These are phyloP conservation scores for Malurus melanocephalus DNA, from an alignment of 2,113 vertebrate species.

Conservation along the genomic window DNA sequence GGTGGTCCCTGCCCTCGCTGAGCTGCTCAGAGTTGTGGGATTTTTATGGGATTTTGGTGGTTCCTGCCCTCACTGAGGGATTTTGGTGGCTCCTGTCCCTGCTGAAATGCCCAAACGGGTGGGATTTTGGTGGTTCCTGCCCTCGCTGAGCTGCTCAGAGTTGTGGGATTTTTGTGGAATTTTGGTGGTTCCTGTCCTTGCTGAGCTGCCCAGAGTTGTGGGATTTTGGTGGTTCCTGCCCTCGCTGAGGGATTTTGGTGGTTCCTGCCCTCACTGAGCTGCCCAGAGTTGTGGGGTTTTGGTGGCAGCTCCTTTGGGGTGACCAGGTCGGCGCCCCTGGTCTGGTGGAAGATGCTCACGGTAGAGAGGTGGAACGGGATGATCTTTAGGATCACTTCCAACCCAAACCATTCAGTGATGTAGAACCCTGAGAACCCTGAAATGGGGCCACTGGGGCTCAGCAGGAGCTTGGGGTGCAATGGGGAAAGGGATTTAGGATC, in stretches of 20 bases:
- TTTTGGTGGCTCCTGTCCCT: too few species aligned
- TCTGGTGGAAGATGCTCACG: not conserved
- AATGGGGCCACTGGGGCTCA: rapidly evolving
- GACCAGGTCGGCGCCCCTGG: not conserved
- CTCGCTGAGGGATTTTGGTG: not conserved
- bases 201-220: too few species aligned
- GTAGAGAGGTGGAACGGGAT: rapidly evolving
- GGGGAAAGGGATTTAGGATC: not conserved
- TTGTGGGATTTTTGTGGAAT: too few species aligned
- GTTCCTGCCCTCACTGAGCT: not conserved
- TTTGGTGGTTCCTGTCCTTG: too few species aligned
- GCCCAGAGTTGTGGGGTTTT: not conserved
- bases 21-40: too few species aligned
- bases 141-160: too few species aligned
- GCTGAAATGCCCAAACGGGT: too few species aligned
- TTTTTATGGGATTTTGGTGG: too few species aligned
- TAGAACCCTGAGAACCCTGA: rapidly evolving
- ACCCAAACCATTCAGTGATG: not conserved
- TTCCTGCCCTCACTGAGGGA: too few species aligned
- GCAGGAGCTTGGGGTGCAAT: rapidly evolving
- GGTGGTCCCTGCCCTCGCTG: too few species aligned
- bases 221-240: too few species aligned
- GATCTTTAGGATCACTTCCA: not conserved
- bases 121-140: too few species aligned
- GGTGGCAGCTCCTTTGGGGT: rapidly evolving